Conservation (phyloP, 1,140 invertebrate species). For the Helicoverpa zea region DNA sequence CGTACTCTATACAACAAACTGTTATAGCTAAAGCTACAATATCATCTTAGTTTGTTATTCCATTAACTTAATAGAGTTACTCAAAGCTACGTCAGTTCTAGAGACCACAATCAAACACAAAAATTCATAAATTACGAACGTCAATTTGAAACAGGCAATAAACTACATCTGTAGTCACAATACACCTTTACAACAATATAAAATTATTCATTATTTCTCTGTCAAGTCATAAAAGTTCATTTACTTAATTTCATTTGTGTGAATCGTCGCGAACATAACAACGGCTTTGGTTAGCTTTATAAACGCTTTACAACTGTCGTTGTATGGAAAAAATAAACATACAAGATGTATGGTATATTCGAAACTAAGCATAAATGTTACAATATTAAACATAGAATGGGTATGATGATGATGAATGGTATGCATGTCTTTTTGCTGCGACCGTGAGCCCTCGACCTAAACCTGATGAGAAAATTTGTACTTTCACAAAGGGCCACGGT, state of each 20-base stretch:
- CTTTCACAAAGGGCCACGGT: constrained; percentile 72
- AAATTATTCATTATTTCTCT: constrained; percentile 47
- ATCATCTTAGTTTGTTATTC: too few relatives aligned
- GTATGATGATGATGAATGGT: constrained; percentile 68
- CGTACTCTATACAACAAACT: not conserved
- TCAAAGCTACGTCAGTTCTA: constrained; percentile 56
- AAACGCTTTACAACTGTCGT: constrained; percentile 54
- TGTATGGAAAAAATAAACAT: constrained; percentile 53
- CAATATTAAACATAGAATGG: constrained; percentile 41
- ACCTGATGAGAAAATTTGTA: constrained; percentile 82
- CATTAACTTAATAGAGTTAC: too few relatives aligned
- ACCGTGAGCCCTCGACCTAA: constrained; percentile 75
- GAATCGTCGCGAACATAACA: constrained; percentile 59
- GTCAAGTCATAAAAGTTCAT: constrained; percentile 72
- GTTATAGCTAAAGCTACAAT: not conserved
- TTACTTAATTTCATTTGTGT: constrained; percentile 72
- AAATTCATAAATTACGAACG: constrained; percentile 78
- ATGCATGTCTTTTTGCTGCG: constrained; percentile 73
- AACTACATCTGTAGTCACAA: constrained; percentile 62
- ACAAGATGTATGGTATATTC: constrained; percentile 48
- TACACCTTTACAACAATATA: constrained; percentile 52
- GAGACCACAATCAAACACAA: constrained; percentile 76
- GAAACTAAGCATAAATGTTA: constrained; percentile 38
- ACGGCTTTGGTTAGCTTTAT: constrained; percentile 58
- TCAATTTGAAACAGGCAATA: constrained; percentile 75